Percentiles rank a stretch among this genome's conserved stretches.
Conservation (phyloP, 2,797 vertebrate genomes). For the Poeciliopsis infans region DNA sequence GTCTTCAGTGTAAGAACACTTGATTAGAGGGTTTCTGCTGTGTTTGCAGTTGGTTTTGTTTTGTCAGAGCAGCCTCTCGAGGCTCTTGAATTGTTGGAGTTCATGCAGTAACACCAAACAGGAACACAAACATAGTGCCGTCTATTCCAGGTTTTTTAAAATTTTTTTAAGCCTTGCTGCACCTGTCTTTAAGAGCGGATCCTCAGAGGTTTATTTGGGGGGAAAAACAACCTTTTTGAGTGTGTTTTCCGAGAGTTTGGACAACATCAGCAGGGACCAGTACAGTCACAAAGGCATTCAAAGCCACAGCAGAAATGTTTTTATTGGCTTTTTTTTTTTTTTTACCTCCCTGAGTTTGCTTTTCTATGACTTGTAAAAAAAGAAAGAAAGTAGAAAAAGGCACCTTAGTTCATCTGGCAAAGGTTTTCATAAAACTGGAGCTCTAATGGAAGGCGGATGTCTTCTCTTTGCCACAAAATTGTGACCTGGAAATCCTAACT, state of each 20-base stretch:
- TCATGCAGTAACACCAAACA: background rate
- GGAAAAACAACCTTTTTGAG: background rate
- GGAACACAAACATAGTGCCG: background rate
- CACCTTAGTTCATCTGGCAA: background rate
- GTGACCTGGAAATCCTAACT: background rate
- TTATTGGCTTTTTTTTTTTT: background rate
- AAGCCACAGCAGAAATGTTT: background rate
- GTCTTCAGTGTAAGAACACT: constrained; percentile 10
- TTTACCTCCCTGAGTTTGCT: background rate
- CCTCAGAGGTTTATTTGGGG: background rate
- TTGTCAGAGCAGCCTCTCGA: constrained; percentile 11
- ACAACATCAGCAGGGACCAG: background rate
- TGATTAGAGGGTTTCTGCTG: constrained; percentile 7
- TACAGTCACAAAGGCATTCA: background rate
- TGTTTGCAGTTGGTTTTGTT: constrained; percentile 10
- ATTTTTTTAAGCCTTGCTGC: background rate
- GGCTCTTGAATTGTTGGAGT: constrained; percentile 2
- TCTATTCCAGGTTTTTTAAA: background rate
- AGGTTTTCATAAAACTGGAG: background rate
- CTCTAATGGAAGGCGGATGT: background rate
- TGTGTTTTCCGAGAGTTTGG: background rate
- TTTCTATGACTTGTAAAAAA: background rate
- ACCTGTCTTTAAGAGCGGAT: background rate
- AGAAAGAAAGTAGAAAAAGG: background rate
- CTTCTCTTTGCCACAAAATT: background rate